Base-by-base conservation (phyloP, 1,140 invertebrate species). In the Bathynomus jamesi region DNA sequence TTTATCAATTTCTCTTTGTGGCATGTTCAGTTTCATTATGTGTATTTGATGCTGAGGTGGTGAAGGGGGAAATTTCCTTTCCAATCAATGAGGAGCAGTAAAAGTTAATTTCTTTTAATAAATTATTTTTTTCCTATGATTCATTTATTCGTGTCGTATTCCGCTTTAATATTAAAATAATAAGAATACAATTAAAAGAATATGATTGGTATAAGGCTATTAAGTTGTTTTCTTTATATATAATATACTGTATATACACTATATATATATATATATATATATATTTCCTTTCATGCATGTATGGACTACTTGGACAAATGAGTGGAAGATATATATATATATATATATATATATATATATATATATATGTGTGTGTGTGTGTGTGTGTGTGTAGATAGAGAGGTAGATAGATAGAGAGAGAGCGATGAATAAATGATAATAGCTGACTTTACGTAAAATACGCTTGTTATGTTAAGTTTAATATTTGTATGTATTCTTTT, bases 281-380 rank as follows among this genome's bases (percentile, higher is more conserved):
- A 65, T 65, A 28, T 65, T 10, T 65, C 4, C 28, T 4, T 64
- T 8, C 28, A 27, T 64, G 11, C 17, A 40, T 40, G 17, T n/a
- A n/a, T n/a, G n/a, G n/a, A n/a, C n/a, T n/a, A n/a, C n/a, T n/a
- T n/a, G n/a, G n/a, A n/a, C n/a, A n/a, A n/a, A n/a, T n/a, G n/a
- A n/a, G n/a, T n/a, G n/a, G n/a, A n/a, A n/a, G 21, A 8, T 64
- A 27, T 64, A 27, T 64, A 27, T n/a, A n/a, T n/a, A n/a, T n/a
- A n/a, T n/a, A n/a, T n/a, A 28, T 65, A 65, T 65, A 65, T 65
- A 65, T 65, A 65, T 65, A 65, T 29, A 65, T 28, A 65, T 65
- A 65, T 65, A 65, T 65, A 65, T 65, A 65, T 65, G 29, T 28
- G 17, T 65, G 11, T 64, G 25, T 64, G 8, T 64, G 11, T 64